Conservation (phyloP, 2,113 vertebrate species). For the Brevimyrus niger region DNA sequence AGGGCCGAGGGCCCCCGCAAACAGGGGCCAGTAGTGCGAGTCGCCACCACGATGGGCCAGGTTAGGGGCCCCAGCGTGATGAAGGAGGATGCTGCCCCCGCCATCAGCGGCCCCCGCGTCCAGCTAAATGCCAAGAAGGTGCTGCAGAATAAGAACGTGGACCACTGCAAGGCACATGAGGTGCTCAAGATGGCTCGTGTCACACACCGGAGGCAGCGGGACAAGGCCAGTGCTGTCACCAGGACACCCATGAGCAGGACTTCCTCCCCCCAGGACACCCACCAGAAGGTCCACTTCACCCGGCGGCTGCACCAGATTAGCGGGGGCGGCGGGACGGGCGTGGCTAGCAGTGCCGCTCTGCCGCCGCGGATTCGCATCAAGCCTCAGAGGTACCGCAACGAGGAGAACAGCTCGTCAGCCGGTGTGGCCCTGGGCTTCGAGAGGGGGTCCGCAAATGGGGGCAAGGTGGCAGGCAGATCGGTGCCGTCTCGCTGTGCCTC, state of each 20-base stretch:
- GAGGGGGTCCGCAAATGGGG: slow-evolving; percentile 67
- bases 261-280: slow-evolving; percentile 68
- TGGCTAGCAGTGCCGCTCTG: slow-evolving; percentile 56
- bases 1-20: slow-evolving; percentile 74
- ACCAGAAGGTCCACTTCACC: slow-evolving; percentile 90
- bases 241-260: slow-evolving; percentile 42
- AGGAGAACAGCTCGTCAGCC: slow-evolving; percentile 80
- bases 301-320: slow-evolving; percentile 83
- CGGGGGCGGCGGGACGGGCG: slow-evolving; percentile 45
- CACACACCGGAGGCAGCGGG: slow-evolving; percentile 72
- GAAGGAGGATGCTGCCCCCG: slow-evolving; percentile 60
- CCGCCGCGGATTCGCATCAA: slow-evolving; percentile 90
- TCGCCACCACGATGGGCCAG: slow-evolving; percentile 60
- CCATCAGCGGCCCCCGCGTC: slow-evolving; percentile 56
- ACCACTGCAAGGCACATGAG: slow-evolving; percentile 78
- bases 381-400: slow-evolving; percentile 94
- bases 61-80: slow-evolving; percentile 66
- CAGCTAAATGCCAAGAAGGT: slow-evolving; percentile 85
- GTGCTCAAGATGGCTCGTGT: slow-evolving; percentile 82
- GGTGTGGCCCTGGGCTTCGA: slow-evolving; percentile 75
- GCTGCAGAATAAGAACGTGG: slow-evolving; percentile 81
- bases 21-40: slow-evolving; percentile 67
- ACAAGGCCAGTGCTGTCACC: slow-evolving; percentile 8
- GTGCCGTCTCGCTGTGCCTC: slow-evolving; percentile 32
- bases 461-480: slow-evolving; percentile 62